Evolutionary conservation across 2,888 invertebrate species (phyloP).

Genomic region (Barypeithes pellucidus): DNA sequence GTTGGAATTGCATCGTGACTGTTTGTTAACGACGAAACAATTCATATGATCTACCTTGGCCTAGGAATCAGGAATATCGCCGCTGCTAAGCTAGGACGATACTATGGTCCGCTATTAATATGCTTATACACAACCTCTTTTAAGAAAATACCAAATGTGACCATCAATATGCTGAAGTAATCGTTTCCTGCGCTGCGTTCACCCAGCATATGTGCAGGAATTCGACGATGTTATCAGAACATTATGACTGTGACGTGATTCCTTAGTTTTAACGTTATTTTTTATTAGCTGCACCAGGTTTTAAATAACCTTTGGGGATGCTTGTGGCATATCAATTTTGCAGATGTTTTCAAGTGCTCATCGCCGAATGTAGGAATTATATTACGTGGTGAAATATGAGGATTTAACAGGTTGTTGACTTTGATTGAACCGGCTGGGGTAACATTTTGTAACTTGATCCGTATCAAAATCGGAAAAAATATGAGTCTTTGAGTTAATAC

Average conservation of each 20-base stretch:
- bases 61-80: no score
- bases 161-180: constrained; percentile 48
- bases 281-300: constrained; percentile 30
- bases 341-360: neutral
- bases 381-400: neutral
- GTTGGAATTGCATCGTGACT: no score
- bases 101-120: no score
- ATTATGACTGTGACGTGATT: constrained; percentile 40
- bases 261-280: constrained; percentile 49
- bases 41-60: no score
- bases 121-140: neutral
- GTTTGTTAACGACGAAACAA: no score
- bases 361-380: neutral
- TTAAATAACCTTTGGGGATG: constrained; percentile 27
- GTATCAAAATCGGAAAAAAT: no score
- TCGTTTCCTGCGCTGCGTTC: constrained; percentile 45
- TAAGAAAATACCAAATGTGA: constrained; percentile 45
- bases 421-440: no score
- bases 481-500: no score
- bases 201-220: constrained; percentile 33
- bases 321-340: constrained; percentile 29
- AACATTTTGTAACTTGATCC: no score
- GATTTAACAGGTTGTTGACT: constrained; percentile 1
- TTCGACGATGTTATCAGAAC: constrained; percentile 44
- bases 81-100: no score